These are phyloP conservation scores for Contarinia nasturtii DNA, from an alignment of 1,140 invertebrate species.

Conservation along the genomic window DNA sequence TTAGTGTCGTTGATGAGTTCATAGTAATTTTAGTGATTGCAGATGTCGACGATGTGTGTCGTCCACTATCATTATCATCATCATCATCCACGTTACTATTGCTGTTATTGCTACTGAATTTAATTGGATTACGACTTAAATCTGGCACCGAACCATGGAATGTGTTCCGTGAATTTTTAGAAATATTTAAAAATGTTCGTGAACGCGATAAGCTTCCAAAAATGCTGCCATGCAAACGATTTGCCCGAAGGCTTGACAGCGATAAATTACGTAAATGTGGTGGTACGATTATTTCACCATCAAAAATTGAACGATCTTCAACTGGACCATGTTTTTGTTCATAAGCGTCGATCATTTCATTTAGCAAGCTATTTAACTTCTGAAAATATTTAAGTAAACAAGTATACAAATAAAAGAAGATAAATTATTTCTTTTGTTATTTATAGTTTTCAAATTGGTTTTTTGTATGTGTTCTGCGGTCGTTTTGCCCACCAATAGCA, in stretches of 20 bases:
- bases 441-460: too few species aligned
- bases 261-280: conserved; percentile 23
- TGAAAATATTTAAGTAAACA: background rate
- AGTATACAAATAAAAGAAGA: too few species aligned
- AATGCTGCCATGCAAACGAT: conserved; percentile 24
- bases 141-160: conserved; percentile 21
- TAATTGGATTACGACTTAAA: conserved; percentile 13
- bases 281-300: conserved; percentile 26
- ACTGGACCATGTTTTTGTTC: conserved; percentile 28
- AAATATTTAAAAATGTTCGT: conserved; percentile 24
- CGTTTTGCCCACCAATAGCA: too few species aligned
- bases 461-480: too few species aligned
- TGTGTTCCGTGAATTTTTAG: conserved; percentile 5
- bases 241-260: conserved; percentile 25
- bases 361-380: conserved; percentile 2
- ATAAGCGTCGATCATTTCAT: conserved; percentile 24
- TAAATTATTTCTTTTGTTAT: too few species aligned
- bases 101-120: background rate
- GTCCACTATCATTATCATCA: conserved; percentile 7
- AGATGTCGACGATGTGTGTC: background rate
- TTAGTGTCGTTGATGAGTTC: conserved; percentile 10
- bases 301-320: conserved; percentile 21
- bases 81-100: background rate
- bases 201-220: conserved; percentile 30
- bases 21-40: background rate